These are phyloP conservation scores for Ylistrum balloti DNA, from an alignment of 1,140 invertebrate species.

Conservation along the genomic window DNA sequence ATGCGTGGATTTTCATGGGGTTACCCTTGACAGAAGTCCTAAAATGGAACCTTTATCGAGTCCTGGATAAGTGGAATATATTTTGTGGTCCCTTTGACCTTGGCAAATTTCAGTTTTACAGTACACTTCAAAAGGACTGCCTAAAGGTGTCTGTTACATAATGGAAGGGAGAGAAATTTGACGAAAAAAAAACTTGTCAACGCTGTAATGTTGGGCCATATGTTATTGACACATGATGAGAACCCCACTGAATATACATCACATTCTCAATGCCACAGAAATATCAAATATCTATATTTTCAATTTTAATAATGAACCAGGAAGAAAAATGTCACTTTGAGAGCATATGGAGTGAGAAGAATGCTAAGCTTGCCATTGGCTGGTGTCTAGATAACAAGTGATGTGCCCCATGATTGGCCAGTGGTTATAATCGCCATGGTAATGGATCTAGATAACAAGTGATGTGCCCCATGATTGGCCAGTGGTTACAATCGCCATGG, in stretches of 20 bases:
- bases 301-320: not conserved
- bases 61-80: not conserved
- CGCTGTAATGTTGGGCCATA: not conserved
- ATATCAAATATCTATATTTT: too few relatives aligned
- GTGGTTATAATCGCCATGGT: not conserved
- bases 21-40: not conserved
- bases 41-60: not conserved
- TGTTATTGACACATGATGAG: too few relatives aligned
- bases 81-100: not conserved
- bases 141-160: not conserved
- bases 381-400: not conserved
- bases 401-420: conserved; percentile 2
- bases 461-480: conserved; percentile 22
- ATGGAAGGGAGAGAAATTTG: not conserved
- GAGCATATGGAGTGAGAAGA: too few relatives aligned
- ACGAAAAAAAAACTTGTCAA: not conserved
- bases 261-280: too few relatives aligned
- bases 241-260: too few relatives aligned
- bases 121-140: not conserved
- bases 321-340: not conserved
- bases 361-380: not conserved
- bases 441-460: not conserved
- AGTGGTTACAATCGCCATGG: not conserved
- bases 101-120: not conserved
- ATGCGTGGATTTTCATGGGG: too few relatives aligned